Base-by-base conservation (phyloP, 2,113 vertebrate genomes). In the Triplophysa tibetana region DNA sequence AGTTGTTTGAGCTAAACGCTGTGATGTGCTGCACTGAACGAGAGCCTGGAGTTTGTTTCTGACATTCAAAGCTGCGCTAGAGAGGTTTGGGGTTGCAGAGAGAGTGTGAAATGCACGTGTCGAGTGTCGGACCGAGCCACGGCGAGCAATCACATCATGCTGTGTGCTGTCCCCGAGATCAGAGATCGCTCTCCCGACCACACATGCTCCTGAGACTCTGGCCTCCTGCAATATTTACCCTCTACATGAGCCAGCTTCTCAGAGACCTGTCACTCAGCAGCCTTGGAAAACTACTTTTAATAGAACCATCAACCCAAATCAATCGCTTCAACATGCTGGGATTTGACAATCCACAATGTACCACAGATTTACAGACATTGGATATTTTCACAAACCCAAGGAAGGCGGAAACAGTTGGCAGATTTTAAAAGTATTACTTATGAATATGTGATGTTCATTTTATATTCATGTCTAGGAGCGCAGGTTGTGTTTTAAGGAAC, bases 221-320 rank as follows among this genome's bases (percentile, higher is more conserved):
- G 80, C 69, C 86, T 88, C 86, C 87, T 90, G 81, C 85, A 87
- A 83, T 89, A 87, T 89, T 90, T 88, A 89, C 81, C 78, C 80
- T 43, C 81, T 83, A 87, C 88, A 87, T 33, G 58, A 69, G 77
- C 70, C 67, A 38, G 80, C n/a, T 13, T 63, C 67, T 56, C 19
- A 63, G 66, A 79, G 69, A 83, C 74, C 79, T 84, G 82, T 70
- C 82, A 80, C 43, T 72, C 75, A 78, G 24, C 63, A 52, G 45
- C 29, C 12, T 19, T 52, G 62, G 24, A 80, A 80, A 80, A 77
- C 60, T 52, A 50, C 73, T 73, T 73, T 67, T 72, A 77, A 80
- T 78, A 82, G 70, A 75, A 58, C 70, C 64, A 75, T 83, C 81
- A 69, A 26, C 33, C 61, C 73, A 77, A 80, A 80, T 80, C 75